Evolutionary conservation across 2,797 vertebrate genomes (phyloP).

Genomic region (Chromobotia macracanthus): DNA sequence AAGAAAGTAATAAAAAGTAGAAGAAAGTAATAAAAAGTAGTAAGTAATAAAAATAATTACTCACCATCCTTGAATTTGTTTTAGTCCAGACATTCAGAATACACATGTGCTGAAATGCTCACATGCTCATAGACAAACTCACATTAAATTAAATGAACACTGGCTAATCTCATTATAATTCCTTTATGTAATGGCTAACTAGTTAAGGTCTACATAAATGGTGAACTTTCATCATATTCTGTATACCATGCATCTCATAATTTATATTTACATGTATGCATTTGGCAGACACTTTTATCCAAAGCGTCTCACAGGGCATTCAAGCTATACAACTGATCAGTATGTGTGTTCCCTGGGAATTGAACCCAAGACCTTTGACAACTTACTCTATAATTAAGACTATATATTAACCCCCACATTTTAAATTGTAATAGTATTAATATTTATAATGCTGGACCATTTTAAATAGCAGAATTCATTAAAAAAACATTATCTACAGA

Average conservation of each 20-base stretch:
- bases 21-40: slow-evolving; percentile 63
- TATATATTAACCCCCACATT: background rate
- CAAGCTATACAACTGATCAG: too few relatives aligned
- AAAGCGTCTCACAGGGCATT: too few relatives aligned
- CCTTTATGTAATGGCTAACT: background rate
- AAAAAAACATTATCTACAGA: slow-evolving; percentile 2
- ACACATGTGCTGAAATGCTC: background rate
- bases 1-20: slow-evolving; percentile 62
- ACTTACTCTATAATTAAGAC: background rate
- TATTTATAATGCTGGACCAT: background rate
- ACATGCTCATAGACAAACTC: background rate
- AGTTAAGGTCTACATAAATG: background rate
- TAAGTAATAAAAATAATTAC: too few relatives aligned
- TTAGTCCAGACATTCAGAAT: slow-evolving; percentile 42
- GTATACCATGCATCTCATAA: background rate
- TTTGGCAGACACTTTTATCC: too few relatives aligned
- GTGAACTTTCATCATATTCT: background rate
- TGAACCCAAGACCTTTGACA: too few relatives aligned
- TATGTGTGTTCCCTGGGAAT: too few relatives aligned
- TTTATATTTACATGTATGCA: too few relatives aligned
- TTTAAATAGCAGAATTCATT: background rate
- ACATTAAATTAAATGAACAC: background rate
- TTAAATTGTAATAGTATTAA: background rate
- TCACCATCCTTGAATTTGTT: slow-evolving; percentile 71
- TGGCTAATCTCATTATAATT: background rate